These are phyloP conservation scores for Drosophila ercepeae DNA, from an alignment of 1,140 invertebrate species.

Conservation along the genomic window DNA sequence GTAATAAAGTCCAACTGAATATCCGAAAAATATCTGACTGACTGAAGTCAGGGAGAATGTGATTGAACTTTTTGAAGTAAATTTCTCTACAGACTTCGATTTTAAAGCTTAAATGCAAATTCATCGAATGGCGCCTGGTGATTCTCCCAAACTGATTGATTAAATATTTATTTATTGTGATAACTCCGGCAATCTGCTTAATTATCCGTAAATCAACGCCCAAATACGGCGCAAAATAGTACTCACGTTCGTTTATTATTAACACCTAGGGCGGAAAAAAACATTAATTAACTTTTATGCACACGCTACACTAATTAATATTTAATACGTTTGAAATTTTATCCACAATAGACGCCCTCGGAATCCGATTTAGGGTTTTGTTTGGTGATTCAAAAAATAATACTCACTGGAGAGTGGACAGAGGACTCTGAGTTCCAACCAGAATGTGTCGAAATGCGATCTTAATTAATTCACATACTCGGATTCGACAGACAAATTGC, in stretches of 20 bases:
- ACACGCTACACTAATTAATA: constrained; percentile 72
- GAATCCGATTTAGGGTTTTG: constrained; percentile 37
- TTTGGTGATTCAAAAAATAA: too few relatives aligned
- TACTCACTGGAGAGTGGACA: too few relatives aligned
- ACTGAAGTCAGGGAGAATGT: background rate
- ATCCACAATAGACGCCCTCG: background rate
- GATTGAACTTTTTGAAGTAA: background rate
- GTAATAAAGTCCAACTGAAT: background rate
- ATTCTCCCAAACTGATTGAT: constrained; percentile 37
- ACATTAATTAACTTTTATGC: constrained; percentile 68
- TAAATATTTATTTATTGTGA: constrained; percentile 63
- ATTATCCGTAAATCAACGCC: constrained; percentile 45
- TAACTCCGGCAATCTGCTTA: constrained; percentile 33
- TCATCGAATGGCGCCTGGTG: background rate
- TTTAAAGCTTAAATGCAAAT: background rate
- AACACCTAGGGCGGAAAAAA: constrained; percentile 74
- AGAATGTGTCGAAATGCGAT: background rate
- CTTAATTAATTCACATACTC: constrained; percentile 44
- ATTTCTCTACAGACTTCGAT: background rate
- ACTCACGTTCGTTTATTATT: constrained; percentile 64
- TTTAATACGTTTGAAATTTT: constrained; percentile 66
- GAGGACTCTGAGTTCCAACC: constrained; percentile 2
- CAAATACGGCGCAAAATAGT: too few relatives aligned
- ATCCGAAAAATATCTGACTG: background rate
- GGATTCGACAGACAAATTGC: constrained; percentile 43